Evolutionary conservation across 2,888 invertebrate species (phyloP).

Genomic region (Tiliacea aurago): DNA sequence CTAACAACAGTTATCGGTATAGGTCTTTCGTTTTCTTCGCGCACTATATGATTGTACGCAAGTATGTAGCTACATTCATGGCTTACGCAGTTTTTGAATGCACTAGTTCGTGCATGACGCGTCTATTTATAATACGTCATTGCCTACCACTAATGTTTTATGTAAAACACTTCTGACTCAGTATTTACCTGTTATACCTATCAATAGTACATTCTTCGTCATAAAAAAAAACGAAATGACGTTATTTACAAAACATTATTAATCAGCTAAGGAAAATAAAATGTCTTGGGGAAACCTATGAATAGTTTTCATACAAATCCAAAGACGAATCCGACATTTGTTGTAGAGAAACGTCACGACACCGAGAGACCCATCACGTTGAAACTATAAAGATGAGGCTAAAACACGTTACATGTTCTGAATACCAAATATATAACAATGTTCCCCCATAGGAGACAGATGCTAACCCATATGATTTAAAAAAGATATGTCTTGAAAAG

Average conservation of each 20-base stretch:
- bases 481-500: conserved; percentile 9
- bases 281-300: conserved; percentile 41
- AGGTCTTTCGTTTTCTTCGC: no score
- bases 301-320: conserved; percentile 35
- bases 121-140: no score
- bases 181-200: conserved; percentile 5
- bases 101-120: no score
- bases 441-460: conserved; percentile 23
- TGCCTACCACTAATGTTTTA: no score
- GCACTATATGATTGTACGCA: no score
- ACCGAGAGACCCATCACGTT: conserved; percentile 53
- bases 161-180: conserved; percentile 7
- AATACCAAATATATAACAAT: conserved; percentile 37
- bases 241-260: conserved; percentile 2
- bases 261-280: conserved; percentile 19
- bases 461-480: conserved; percentile 12
- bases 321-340: conserved; percentile 18
- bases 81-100: no score
- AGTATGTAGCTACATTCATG: no score
- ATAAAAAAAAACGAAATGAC: conserved; percentile 17
- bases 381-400: conserved; percentile 58
- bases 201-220: conserved; percentile 6
- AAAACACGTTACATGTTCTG: conserved; percentile 40
- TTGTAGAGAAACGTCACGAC: conserved; percentile 22
- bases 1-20: no score